Evolutionary conservation across 2,113 vertebrate genomes (phyloP), one percentile per base, ranked within the genome.

Genomic region (Pyrgilauda ruficollis): DNA sequence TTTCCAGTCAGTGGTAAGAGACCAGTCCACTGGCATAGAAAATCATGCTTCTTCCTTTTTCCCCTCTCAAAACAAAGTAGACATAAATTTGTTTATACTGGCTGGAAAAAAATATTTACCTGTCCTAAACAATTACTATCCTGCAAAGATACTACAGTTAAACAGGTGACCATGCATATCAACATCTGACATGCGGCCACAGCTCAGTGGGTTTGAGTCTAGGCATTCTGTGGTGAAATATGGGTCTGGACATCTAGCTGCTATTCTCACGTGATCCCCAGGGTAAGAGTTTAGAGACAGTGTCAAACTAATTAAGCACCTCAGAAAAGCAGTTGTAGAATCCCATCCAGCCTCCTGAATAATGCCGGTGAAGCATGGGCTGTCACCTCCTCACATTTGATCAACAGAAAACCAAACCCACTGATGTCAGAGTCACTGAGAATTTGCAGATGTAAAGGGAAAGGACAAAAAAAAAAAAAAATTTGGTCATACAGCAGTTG

Each of bases 231-330:
- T 56, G 58, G 23, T 87, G 89, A 95, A 95, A 92, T 92, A 96
- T 92, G 66, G 66, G 19, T 93, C 80, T 92, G 83, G 93, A 90
- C 89, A 89, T 56, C 68, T 92, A 87, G 58, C 44, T 74, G 35
- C 33, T 94, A 89, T 64, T 91, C 22, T 92, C 74, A 87, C 1
- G 5, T 94, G 89, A 87, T 73, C 44, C 27, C 15, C 23, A 50
- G 58, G 76, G 30, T 89, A 93, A 69, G 26, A 1, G n/a, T 61
- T 85, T 90, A 92, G 87, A 75, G 81, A 84, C 61, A 82, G 62
- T 66, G 94, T 95, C 95, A 94, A 89, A 89, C 31, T 72, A 97
- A 97, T 93, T 84, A 92, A 94, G 37, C 81, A 92, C 77, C 49
- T 91, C 86, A 93, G 66, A 87, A 87, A 89, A 95, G 61, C 1